A percentile compares a stretch with the other conserved stretches of the same genome.
These are phyloP conservation scores for Zonitis immaculata DNA, from an alignment of 2,888 invertebrate genomes.

Conservation along the genomic window DNA sequence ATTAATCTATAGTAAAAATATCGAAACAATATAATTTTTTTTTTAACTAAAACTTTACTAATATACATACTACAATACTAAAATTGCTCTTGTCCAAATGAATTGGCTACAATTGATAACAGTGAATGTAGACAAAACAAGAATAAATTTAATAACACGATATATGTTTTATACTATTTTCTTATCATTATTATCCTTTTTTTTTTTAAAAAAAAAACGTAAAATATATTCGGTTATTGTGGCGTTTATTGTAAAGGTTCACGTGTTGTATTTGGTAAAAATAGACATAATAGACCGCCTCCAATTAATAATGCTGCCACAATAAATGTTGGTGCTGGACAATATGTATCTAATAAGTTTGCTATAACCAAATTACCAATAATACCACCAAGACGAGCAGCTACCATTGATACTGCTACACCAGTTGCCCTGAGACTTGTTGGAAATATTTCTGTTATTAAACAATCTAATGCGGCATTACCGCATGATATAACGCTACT, in stretches of 20 bases:
- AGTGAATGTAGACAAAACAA: too few relatives aligned
- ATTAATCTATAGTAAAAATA: background rate
- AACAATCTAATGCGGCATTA: slow-evolving; percentile 85
- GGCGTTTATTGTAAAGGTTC: slow-evolving; percentile 57
- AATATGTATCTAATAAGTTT: slow-evolving; percentile 77
- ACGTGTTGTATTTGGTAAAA: slow-evolving; percentile 85
- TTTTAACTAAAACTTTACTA: background rate
- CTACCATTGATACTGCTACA: slow-evolving; percentile 85
- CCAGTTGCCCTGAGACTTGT: slow-evolving; percentile 88
- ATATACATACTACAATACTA: background rate
- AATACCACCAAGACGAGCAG: slow-evolving; percentile 85
- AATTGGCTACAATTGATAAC: too few relatives aligned
- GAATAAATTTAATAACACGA: too few relatives aligned
- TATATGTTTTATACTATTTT: too few relatives aligned
- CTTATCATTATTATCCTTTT: too few relatives aligned
- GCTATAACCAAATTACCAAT: slow-evolving; percentile 86
- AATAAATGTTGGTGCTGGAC: slow-evolving; percentile 88
- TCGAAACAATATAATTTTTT: background rate
- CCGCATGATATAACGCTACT: slow-evolving; percentile 86
- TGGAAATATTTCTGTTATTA: slow-evolving; percentile 90
- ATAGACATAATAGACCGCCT: slow-evolving; percentile 82
- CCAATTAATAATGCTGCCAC: slow-evolving; percentile 80
- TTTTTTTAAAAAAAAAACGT: too few relatives aligned
- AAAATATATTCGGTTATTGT: slow-evolving; percentile 33
- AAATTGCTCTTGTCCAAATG: background rate